Conservation (phyloP, 2,797 vertebrate species). For the Mormyrops attenuatus region DNA sequence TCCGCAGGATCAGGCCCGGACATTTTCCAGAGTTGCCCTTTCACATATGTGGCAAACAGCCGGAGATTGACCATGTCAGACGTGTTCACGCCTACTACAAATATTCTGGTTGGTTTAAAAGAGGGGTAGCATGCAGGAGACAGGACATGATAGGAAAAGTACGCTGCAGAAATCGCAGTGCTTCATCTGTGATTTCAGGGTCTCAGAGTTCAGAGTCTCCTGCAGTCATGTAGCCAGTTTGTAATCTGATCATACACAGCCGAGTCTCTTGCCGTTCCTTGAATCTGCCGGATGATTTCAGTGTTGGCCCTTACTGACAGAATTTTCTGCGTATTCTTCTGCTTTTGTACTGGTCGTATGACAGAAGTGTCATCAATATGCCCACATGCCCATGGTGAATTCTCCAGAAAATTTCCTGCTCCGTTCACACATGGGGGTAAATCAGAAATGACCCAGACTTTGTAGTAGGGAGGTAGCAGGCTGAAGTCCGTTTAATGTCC, state of each 20-base stretch:
- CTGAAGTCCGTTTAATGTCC: background rate
- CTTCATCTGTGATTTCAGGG: too few species aligned
- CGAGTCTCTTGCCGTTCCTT: background rate
- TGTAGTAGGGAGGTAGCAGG: too few species aligned
- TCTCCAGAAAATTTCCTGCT: background rate
- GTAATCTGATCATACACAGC: background rate
- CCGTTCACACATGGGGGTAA: background rate
- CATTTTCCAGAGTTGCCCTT: background rate
- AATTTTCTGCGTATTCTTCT: background rate
- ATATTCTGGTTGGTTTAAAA: too few species aligned
- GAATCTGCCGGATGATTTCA: background rate
- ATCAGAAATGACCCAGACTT: background rate
- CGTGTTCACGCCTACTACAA: too few species aligned
- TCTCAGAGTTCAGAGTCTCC: too few species aligned
- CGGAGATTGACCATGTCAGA: background rate
- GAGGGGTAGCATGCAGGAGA: too few species aligned
- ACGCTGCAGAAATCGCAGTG: too few species aligned
- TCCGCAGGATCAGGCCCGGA: background rate
- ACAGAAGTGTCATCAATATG: background rate
- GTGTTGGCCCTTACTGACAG: background rate
- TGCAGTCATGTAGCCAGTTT: too few species aligned
- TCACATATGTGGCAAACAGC: background rate
- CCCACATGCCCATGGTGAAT: background rate
- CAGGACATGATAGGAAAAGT: too few species aligned
- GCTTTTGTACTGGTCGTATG: background rate